These are phyloP conservation scores for Tiphia femorata DNA, from an alignment of 2,888 invertebrate genomes.

Conservation along the genomic window DNA sequence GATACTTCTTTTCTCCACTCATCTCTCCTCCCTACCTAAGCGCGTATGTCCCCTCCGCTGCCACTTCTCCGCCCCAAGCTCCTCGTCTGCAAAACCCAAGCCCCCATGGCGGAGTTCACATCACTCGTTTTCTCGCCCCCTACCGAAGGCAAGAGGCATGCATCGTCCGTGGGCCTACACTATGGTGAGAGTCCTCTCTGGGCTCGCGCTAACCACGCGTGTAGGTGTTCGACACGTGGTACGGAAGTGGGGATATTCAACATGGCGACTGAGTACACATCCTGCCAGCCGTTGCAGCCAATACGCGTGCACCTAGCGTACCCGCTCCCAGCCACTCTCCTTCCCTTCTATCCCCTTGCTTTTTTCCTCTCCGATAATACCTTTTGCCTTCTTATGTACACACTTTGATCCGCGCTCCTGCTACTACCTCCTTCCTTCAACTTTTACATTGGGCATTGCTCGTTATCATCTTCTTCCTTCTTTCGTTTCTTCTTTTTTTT, in stretches of 20 bases:
- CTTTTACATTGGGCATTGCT: too few relatives aligned
- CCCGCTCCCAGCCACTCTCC: slow-evolving; percentile 47
- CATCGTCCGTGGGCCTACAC: too few relatives aligned
- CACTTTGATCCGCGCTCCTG: too few relatives aligned
- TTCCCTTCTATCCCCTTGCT: slow-evolving; percentile 18
- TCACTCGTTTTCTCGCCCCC: slow-evolving; percentile 43
- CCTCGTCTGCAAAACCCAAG: slow-evolving; percentile 15
- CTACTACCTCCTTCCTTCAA: too few relatives aligned
- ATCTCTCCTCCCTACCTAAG: too few relatives aligned
- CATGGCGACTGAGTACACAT: slow-evolving; percentile 66
- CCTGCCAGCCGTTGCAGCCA: slow-evolving; percentile 57
- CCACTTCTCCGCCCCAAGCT: too few relatives aligned
- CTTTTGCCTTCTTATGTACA: too few relatives aligned
- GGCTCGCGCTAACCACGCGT: slow-evolving; percentile 54
- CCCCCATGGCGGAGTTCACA: slow-evolving; percentile 32
- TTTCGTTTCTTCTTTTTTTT: not conserved
- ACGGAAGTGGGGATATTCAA: slow-evolving; percentile 57
- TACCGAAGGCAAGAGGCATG: slow-evolving; percentile 33
- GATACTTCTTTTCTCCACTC: too few relatives aligned
- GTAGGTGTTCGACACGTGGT: slow-evolving; percentile 57
- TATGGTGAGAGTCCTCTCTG: too few relatives aligned
- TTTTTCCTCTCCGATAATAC: too few relatives aligned
- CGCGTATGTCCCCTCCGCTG: too few relatives aligned
- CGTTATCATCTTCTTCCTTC: not conserved
- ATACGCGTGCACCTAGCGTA: slow-evolving; percentile 65